Evolutionary conservation across 2,888 invertebrate species (phyloP).

Genomic region (Eudasyphora cyanicolor): DNA sequence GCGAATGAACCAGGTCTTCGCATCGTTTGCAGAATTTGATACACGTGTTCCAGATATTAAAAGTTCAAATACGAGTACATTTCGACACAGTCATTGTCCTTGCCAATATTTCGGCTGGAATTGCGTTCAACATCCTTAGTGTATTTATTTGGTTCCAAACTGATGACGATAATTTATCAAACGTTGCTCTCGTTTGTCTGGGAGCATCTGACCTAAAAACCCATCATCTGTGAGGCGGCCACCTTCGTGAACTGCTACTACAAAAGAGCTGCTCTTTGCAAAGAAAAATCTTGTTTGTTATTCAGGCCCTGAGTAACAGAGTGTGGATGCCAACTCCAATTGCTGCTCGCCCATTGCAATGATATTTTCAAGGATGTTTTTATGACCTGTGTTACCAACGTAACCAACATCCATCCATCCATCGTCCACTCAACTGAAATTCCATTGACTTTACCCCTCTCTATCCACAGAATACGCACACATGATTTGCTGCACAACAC

Average conservation of each 20-base stretch:
- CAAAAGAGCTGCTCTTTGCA: background rate
- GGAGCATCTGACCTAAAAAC: conserved; percentile 34
- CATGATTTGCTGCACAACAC: background rate
- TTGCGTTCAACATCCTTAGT: background rate
- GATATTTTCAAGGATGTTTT: conserved; percentile 77
- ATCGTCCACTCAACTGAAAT: background rate
- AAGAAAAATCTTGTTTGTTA: conserved; percentile 7
- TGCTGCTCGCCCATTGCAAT: conserved; percentile 75
- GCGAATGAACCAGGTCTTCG: no score
- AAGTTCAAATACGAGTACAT: no score
- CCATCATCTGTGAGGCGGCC: background rate
- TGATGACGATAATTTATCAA: conserved; percentile 26
- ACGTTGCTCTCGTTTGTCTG: conserved; percentile 12
- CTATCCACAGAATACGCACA: conserved; percentile 2
- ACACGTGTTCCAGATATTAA: no score
- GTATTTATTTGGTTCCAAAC: background rate
- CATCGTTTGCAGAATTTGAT: no score
- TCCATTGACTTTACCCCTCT: background rate
- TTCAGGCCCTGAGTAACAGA: conserved; percentile 7
- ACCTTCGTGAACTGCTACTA: background rate
- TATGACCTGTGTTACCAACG: conserved; percentile 59
- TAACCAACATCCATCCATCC: background rate
- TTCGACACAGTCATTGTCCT: background rate
- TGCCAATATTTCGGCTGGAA: background rate
- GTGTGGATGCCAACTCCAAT: conserved; percentile 51